Evolutionary conservation across 2,797 vertebrate species (phyloP).

Genomic region (Sebastes kiyomatsui): DNA sequence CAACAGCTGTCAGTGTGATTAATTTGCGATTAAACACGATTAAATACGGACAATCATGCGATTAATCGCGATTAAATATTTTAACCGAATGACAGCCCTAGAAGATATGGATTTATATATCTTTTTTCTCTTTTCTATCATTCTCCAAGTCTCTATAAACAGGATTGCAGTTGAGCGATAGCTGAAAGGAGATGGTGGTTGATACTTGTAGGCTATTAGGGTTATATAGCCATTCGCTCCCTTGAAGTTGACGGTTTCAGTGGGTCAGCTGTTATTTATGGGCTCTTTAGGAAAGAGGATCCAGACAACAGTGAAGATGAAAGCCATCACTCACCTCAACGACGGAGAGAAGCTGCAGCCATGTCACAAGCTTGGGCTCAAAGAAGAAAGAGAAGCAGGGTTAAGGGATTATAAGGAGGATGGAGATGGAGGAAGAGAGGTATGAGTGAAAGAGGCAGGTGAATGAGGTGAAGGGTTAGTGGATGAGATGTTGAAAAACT

Average conservation of each 20-base stretch:
- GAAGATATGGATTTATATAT: constrained; percentile 13
- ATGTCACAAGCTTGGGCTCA: constrained; percentile 27
- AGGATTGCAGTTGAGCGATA: constrained; percentile 22
- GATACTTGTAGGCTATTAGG: constrained; percentile 24
- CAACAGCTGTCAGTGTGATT: too few species aligned
- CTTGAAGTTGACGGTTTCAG: constrained; percentile 36
- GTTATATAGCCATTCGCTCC: constrained; percentile 35
- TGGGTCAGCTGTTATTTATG: constrained; percentile 66
- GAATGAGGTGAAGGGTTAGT: constrained; percentile 12
- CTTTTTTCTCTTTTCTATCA: neutral
- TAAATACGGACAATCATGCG: too few species aligned
- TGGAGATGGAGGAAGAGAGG: constrained; percentile 3
- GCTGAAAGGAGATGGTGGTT: constrained; percentile 12
- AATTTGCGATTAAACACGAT: too few species aligned
- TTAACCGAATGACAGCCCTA: too few species aligned
- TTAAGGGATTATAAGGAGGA: constrained; percentile 22
- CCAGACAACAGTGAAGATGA: constrained; percentile 57
- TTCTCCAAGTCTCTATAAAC: neutral
- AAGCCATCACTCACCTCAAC: constrained; percentile 61
- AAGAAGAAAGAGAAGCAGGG: constrained; percentile 7
- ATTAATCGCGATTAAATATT: too few species aligned
- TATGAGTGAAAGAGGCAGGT: constrained; percentile 21
- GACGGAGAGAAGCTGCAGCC: constrained; percentile 28
- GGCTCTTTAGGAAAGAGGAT: constrained; percentile 61
- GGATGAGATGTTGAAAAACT: neutral